Percentiles rank a stretch among this genome's conserved stretches.
Evolutionary conservation across 2,888 invertebrate species (phyloP).

Genomic region (Plebejus argus): DNA sequence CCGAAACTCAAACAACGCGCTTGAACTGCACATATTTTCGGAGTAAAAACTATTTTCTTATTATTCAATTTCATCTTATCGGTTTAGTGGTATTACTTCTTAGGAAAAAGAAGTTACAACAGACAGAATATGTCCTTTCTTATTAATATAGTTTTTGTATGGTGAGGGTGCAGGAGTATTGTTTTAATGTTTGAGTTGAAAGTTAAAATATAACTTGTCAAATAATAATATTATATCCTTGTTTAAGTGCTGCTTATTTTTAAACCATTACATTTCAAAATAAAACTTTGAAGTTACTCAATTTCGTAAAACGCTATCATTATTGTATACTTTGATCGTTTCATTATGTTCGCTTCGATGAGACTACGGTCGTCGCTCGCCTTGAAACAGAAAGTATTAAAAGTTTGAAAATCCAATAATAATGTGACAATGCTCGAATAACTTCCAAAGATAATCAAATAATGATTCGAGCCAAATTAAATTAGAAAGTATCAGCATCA

Average conservation of each 20-base stretch:
- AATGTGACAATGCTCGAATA: slow-evolving; percentile 15
- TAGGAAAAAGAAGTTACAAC: no score
- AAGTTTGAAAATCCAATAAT: slow-evolving; percentile 26
- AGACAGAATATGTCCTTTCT: no score
- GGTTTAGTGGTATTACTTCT: no score
- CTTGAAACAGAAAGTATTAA: neutral
- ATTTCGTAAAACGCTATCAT: neutral
- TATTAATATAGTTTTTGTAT: no score
- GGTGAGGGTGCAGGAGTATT: no score
- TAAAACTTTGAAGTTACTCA: neutral
- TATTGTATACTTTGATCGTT: slow-evolving; percentile 17
- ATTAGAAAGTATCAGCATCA: neutral
- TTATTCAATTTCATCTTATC: no score
- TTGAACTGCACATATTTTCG: no score
- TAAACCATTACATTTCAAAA: neutral
- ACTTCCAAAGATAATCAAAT: neutral
- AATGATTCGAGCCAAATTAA: neutral
- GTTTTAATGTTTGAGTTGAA: no score
- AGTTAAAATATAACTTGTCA: no score
- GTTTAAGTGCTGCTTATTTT: neutral
- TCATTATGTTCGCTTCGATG: neutral
- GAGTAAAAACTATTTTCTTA: no score
- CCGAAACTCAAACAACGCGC: no score
- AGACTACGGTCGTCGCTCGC: slow-evolving; percentile 1
- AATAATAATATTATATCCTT: no score